These are phyloP conservation scores for Catocala nupta DNA, from an alignment of 2,888 invertebrate species.

Conservation along the genomic window DNA sequence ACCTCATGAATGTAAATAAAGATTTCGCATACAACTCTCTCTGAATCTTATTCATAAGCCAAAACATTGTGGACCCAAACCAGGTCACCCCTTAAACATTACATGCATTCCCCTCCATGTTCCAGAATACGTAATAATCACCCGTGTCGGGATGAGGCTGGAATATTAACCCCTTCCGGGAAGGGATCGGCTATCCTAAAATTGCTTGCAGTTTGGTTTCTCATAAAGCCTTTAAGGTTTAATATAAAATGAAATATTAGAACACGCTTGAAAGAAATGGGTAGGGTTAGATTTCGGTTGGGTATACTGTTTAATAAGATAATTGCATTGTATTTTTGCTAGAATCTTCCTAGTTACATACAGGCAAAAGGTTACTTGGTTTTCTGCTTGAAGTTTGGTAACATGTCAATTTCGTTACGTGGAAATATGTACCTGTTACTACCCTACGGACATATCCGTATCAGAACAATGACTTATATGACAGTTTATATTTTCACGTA, in stretches of 20 bases:
- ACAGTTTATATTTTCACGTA: no score
- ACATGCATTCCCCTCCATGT: constrained; percentile 11
- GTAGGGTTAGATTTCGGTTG: not conserved
- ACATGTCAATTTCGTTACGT: no score
- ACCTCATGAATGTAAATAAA: no score
- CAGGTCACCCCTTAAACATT: constrained; percentile 15
- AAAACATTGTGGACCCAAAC: constrained; percentile 14
- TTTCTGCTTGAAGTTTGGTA: no score
- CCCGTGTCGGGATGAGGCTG: constrained; percentile 9
- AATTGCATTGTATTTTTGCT: no score
- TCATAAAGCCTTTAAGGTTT: constrained; percentile 8
- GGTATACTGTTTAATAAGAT: no score
- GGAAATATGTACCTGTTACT: no score
- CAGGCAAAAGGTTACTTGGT: no score
- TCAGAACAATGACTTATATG: no score
- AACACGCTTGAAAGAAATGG: not conserved
- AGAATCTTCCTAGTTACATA: no score
- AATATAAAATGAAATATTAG: constrained; percentile 12
- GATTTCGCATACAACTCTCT: no score
- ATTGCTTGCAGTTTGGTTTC: constrained; percentile 13
- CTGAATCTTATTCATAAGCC: not conserved
- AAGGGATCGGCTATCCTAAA: not conserved
- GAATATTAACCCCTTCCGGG: constrained; percentile 32
- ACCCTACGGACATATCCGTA: no score
- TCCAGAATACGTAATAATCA: constrained; percentile 34